Percentiles rank a stretch among this genome's conserved stretches.
These are phyloP conservation scores for Subacronicta megacephala DNA, from an alignment of 2,888 invertebrate genomes.

Conservation along the genomic window DNA sequence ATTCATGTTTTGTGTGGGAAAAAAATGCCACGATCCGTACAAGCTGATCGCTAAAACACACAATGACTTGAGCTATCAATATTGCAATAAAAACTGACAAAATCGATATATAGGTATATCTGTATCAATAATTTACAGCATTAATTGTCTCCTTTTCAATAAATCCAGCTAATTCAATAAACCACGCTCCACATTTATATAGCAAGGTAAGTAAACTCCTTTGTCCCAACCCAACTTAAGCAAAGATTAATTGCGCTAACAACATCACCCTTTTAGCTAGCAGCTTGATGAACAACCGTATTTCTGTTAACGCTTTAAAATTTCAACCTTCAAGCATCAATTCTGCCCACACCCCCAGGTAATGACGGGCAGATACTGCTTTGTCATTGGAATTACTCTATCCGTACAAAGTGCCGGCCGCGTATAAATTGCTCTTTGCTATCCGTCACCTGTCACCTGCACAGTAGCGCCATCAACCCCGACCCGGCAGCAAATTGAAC, in stretches of 20 bases:
- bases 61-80: too few species aligned
- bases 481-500: constrained; percentile 62
- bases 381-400: constrained; percentile 75
- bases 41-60: too few species aligned
- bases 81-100: too few species aligned
- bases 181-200: constrained; percentile 18
- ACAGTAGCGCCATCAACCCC: constrained; percentile 59
- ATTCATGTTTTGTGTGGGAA: too few species aligned
- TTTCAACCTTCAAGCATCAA: constrained; percentile 46
- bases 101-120: too few species aligned
- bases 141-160: constrained; percentile 1
- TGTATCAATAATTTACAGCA: constrained; percentile 2
- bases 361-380: constrained; percentile 66
- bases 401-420: constrained; percentile 68
- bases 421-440: constrained; percentile 68
- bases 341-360: constrained; percentile 51
- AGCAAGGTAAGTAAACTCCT: constrained; percentile 24
- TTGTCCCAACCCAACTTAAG: constrained; percentile 42
- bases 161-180: constrained; percentile 8
- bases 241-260: constrained; percentile 56
- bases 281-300: constrained; percentile 53
- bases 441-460: constrained; percentile 67
- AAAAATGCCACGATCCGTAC: too few species aligned
- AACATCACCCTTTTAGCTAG: constrained; percentile 54
- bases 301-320: constrained; percentile 56